phyloP scores from a whole-genome alignment of 2,888 invertebrate species.

The Steromphala cineraria region DNA sequence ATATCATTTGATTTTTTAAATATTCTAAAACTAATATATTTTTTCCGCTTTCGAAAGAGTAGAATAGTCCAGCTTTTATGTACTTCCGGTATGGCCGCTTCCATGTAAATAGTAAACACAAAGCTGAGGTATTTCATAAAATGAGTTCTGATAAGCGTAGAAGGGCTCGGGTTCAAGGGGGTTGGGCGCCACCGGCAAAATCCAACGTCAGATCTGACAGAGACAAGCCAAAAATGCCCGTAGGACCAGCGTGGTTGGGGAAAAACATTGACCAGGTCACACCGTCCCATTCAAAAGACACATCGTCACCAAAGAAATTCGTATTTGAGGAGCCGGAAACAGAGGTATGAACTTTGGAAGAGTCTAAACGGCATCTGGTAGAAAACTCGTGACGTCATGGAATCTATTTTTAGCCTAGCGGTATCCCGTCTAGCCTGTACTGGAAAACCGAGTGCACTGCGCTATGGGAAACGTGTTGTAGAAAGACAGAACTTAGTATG shows the following conservation, averaged over 20 bases:
- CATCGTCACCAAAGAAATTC: constrained; percentile 43
- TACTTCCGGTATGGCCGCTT: neutral
- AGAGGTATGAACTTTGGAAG: neutral
- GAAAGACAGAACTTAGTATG: too few relatives aligned
- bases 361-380: too few relatives aligned
- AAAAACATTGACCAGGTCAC: constrained; percentile 56
- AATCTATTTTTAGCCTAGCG: too few relatives aligned
- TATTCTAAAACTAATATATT: too few relatives aligned
- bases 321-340: constrained; percentile 54
- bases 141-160: constrained; percentile 58
- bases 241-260: constrained; percentile 55
- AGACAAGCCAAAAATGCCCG: constrained; percentile 49
- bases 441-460: too few relatives aligned
- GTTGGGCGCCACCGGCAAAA: constrained; percentile 58
- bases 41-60: neutral
- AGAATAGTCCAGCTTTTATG: neutral
- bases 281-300: constrained; percentile 24
- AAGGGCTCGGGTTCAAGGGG: constrained; percentile 67
- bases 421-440: too few relatives aligned
- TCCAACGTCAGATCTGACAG: constrained; percentile 54
- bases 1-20: too few relatives aligned
- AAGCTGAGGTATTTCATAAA: neutral
- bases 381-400: too few relatives aligned
- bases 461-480: too few relatives aligned
- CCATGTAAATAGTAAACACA: neutral